These are phyloP conservation scores for Drosophila longiperda DNA, from an alignment of 2,888 invertebrate genomes.

Conservation along the genomic window DNA sequence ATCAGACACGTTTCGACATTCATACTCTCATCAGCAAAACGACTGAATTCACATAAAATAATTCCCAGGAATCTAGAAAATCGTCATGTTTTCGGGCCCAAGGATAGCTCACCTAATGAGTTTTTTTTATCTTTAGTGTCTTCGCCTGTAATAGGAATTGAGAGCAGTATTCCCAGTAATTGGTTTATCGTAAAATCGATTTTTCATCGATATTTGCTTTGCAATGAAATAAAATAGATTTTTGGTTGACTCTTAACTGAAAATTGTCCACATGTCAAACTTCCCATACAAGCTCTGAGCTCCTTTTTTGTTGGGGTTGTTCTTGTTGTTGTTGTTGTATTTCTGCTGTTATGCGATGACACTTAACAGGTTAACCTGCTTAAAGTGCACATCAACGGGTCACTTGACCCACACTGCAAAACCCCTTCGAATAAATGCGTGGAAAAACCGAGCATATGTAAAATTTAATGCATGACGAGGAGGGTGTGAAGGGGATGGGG, in stretches of 20 bases:
- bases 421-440: conserved; percentile 29
- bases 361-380: conserved; percentile 77
- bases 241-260: conserved; percentile 8
- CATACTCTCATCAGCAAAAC: no score
- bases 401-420: conserved; percentile 63
- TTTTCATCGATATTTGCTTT: background rate
- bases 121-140: no score
- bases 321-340: conserved; percentile 1
- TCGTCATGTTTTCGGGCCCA: no score
- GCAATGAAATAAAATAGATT: background rate
- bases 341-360: conserved; percentile 37
- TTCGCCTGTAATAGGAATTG: no score
- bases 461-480: conserved; percentile 48
- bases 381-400: conserved; percentile 79
- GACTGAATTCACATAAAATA: no score
- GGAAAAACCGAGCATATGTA: conserved; percentile 54
- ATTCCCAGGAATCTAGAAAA: no score
- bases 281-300: background rate
- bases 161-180: no score
- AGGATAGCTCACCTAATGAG: no score
- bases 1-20: background rate
- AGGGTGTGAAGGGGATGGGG: background rate
- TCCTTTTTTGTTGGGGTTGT: background rate
- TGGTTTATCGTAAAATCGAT: background rate
- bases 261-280: conserved; percentile 26